Percentiles rank a stretch among this genome's conserved stretches.
Conservation (phyloP, 2,797 vertebrate species). For the Tapirus indicus region DNA sequence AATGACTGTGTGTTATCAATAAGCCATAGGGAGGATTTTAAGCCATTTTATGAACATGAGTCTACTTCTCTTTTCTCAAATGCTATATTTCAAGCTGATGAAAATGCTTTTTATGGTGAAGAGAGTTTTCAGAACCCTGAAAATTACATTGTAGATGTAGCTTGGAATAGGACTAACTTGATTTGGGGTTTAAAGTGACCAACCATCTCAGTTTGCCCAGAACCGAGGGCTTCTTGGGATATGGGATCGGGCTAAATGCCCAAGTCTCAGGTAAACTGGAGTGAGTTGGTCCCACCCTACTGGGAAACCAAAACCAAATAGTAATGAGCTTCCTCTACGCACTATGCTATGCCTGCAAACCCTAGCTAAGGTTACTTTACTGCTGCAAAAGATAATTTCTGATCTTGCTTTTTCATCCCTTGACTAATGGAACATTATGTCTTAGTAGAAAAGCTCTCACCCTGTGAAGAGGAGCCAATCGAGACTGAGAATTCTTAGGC, state of each 20-base stretch:
- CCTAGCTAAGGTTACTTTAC: background rate
- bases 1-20: background rate
- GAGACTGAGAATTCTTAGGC: background rate
- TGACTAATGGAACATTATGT: slow-evolving; percentile 42
- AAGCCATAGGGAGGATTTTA: background rate
- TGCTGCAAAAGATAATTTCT: slow-evolving; percentile 19
- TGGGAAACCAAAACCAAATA: slow-evolving; percentile 1
- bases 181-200: background rate
- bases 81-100: background rate
- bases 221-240: background rate
- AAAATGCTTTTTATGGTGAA: background rate
- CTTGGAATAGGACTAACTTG: background rate
- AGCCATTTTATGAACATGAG: background rate
- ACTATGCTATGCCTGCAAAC: background rate
- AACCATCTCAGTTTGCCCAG: background rate
- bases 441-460: slow-evolving; percentile 24
- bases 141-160: background rate
- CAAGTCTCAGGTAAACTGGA: background rate
- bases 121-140: background rate
- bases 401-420: background rate
- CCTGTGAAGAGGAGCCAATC: background rate
- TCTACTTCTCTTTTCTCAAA: background rate
- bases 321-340: background rate
- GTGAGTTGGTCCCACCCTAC: rapidly evolving
- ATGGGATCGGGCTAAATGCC: background rate